Percentiles rank a stretch among this genome's conserved stretches.
Evolutionary conservation across 2,888 invertebrate genomes (phyloP).

Genomic region (Hemicrepidius hirtus): DNA sequence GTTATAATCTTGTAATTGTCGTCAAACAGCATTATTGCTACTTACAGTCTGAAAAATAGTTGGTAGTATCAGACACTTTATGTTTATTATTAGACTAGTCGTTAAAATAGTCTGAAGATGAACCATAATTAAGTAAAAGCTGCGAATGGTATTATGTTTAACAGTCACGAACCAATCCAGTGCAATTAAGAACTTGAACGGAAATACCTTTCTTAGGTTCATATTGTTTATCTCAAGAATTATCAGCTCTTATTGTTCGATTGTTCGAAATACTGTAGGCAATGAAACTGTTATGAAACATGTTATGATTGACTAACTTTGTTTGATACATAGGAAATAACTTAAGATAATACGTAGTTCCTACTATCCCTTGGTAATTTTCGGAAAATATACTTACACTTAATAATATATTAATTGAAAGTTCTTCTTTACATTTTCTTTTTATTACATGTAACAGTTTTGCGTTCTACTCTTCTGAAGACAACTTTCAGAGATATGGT

Average conservation of each 20-base stretch:
- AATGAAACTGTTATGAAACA: not conserved
- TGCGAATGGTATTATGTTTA: not conserved
- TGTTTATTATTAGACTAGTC: not conserved
- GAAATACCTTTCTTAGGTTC: conserved; percentile 1
- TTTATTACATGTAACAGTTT: too few species aligned
- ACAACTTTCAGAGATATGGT: too few species aligned
- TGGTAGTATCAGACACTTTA: not conserved
- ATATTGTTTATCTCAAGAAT: conserved; percentile 2
- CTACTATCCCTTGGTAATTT: too few species aligned
- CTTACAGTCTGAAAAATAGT: not conserved
- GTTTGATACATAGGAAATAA: not conserved
- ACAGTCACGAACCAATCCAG: not conserved
- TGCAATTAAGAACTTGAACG: not conserved
- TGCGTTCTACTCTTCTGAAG: too few species aligned
- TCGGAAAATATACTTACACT: too few species aligned
- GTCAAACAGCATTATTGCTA: conserved; percentile 3
- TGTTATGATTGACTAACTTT: conserved; percentile 9
- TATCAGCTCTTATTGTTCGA: conserved; percentile 21
- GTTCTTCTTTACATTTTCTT: too few species aligned
- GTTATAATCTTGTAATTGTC: conserved; percentile 10
- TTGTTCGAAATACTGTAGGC: conserved; percentile 20
- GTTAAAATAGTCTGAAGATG: not conserved
- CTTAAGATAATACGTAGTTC: not conserved
- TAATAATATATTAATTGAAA: too few species aligned
- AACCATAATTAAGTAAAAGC: not conserved